A percentile compares a stretch with the other conserved stretches of the same genome.
These are phyloP conservation scores for Dioctria linearis DNA, from an alignment of 2,888 invertebrate genomes.

Conservation along the genomic window DNA sequence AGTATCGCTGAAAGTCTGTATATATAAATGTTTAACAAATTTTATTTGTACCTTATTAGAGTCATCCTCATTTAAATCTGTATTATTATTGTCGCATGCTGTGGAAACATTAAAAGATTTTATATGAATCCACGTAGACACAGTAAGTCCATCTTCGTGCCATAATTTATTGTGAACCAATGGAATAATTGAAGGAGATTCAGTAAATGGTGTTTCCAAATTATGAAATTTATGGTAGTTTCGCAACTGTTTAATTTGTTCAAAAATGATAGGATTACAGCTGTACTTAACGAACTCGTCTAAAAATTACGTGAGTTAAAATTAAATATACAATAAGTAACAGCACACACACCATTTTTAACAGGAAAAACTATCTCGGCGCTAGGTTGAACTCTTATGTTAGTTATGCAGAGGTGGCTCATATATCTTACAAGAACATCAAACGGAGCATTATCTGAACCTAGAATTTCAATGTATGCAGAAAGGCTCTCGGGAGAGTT, in stretches of 20 bases:
- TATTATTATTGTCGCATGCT: neutral
- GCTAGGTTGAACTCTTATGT: slow-evolving; percentile 66
- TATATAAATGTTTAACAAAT: neutral
- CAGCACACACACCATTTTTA: slow-evolving; percentile 61
- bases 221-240: slow-evolving; percentile 66
- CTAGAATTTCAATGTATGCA: slow-evolving; percentile 75
- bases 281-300: slow-evolving; percentile 67
- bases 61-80: neutral
- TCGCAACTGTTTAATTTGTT: slow-evolving; percentile 67
- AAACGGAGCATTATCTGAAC: slow-evolving; percentile 73
- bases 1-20: too few relatives aligned
- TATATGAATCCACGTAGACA: slow-evolving; percentile 68
- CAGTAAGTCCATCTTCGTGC: slow-evolving; percentile 67
- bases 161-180: slow-evolving; percentile 67
- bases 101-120: slow-evolving; percentile 58
- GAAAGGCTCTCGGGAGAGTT: slow-evolving; percentile 72
- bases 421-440: slow-evolving; percentile 75
- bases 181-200: slow-evolving; percentile 68
- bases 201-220: slow-evolving; percentile 66
- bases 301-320: slow-evolving; percentile 53
- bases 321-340: neutral
- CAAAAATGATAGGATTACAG: slow-evolving; percentile 63
- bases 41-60: neutral
- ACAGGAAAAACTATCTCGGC: slow-evolving; percentile 68
- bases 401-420: slow-evolving; percentile 66